Conservation (phyloP, 1,140 invertebrate species). For the Zaprionus camerounensis region DNA sequence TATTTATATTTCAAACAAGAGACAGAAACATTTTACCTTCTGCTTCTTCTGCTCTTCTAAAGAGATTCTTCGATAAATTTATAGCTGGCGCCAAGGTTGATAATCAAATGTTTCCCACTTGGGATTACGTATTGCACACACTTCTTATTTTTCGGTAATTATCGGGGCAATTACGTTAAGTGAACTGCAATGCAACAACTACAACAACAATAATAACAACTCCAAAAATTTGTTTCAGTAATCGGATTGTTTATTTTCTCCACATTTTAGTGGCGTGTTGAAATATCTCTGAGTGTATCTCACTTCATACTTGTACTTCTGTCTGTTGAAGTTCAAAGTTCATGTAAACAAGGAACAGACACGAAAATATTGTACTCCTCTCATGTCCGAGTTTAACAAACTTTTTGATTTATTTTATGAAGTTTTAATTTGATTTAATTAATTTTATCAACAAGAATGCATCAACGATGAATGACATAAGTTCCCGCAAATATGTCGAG, state of each 20-base stretch:
- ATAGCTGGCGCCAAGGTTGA: slow-evolving; percentile 25
- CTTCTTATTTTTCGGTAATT: background rate
- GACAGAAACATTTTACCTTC: background rate
- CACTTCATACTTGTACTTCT: slow-evolving; percentile 33
- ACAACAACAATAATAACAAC: slow-evolving; percentile 20
- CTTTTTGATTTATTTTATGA: background rate
- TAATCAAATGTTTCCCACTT: slow-evolving; percentile 46
- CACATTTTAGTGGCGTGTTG: slow-evolving; percentile 43
- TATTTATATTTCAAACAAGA: too few relatives aligned
- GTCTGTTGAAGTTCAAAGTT: slow-evolving; percentile 23
- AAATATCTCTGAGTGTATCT: slow-evolving; percentile 31
- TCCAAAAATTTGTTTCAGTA: slow-evolving; percentile 24
- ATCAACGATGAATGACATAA: background rate
- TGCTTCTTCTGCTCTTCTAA: background rate
- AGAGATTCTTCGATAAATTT: background rate
- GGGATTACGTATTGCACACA: slow-evolving; percentile 21
- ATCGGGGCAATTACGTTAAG: slow-evolving; percentile 33
- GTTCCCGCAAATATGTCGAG: background rate
- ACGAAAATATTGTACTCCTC: background rate
- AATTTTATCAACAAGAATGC: background rate
- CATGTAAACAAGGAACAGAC: slow-evolving; percentile 2
- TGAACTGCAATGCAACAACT: slow-evolving; percentile 17
- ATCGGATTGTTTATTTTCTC: slow-evolving; percentile 35
- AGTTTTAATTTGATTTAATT: background rate
- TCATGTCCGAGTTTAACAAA: background rate